Base-by-base conservation (phyloP, 2,888 invertebrate species). In the Nudaria mundana region DNA sequence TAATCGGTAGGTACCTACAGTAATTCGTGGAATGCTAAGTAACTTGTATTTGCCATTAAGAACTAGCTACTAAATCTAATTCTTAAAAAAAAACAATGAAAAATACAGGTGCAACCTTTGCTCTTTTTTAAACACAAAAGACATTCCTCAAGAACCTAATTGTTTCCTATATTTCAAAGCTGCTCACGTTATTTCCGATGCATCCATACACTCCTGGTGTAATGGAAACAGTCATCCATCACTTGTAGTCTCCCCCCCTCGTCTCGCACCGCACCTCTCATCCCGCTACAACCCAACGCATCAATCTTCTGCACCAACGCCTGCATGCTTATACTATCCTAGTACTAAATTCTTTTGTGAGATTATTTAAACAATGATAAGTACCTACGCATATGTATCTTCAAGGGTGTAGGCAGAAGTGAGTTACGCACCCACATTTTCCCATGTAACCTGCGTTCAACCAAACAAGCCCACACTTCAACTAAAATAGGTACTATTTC, bases 281-380 rank as follows among this genome's bases (percentile, higher is more conserved):
- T 42, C 43, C 42, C 52, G 34, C 18, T 43, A 52, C 56, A 51
- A 56, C 51, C 64, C 55, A 50, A 52, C 62, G 65, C 82, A 83
- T 83, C 82, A 83, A 83, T 83, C 83, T 82, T 80, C 67, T 67
- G 71, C 74, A 72, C 66, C 69, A 70, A 71, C 66, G 61, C 73
- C 69, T 72, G 67, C 66, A 64, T 66, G 56, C 62, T 79, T 69
- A 70, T 76, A 71, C 51, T 46, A 45, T 42, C 71, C 74, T 74
- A 50, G 76, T 80, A 73, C 72, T 67, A 60, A 52, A 49, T 53
- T 48, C 49, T 51, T 51, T 56, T 44, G 45, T 49, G 37, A 33
- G 40, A 37, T 47, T n/a, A n/a, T 48, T 40, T 31, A 33, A 37
- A 35, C 34, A 26, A 42, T 22, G 29, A 34, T 28, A 23, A 18